These are phyloP conservation scores for Dermolepida albohirtum DNA, from an alignment of 2,888 invertebrate genomes.

Conservation along the genomic window DNA sequence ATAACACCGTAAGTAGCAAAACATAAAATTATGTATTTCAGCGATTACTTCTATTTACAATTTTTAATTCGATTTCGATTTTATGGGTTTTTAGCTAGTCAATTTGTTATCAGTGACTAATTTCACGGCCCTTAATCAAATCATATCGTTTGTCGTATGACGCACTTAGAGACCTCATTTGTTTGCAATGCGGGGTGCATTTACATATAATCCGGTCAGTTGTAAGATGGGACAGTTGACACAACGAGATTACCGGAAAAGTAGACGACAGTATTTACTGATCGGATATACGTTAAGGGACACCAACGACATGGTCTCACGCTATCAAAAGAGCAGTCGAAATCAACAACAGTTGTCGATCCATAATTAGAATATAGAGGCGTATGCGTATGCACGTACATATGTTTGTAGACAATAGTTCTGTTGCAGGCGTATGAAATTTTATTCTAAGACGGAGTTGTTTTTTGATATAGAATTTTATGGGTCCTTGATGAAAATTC, in stretches of 20 bases:
- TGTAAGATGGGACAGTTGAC: slow-evolving; percentile 49
- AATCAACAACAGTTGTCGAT: slow-evolving; percentile 14
- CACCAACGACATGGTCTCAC: slow-evolving; percentile 44
- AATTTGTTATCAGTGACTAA: slow-evolving; percentile 20
- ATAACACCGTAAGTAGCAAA: too few species aligned
- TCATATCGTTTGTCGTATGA: slow-evolving; percentile 44
- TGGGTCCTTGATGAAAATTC: too few species aligned
- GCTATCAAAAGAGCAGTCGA: slow-evolving; percentile 31
- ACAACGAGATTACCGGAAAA: slow-evolving; percentile 56
- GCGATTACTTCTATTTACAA: too few species aligned
- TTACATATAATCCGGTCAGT: slow-evolving; percentile 58
- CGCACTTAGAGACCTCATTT: slow-evolving; percentile 46
- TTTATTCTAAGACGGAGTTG: too few species aligned
- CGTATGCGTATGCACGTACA: too few species aligned
- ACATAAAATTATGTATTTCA: too few species aligned
- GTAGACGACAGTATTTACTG: slow-evolving; percentile 58
- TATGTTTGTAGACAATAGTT: too few species aligned
- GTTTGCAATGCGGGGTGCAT: slow-evolving; percentile 50
- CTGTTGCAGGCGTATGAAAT: too few species aligned
- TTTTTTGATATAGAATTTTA: too few species aligned
- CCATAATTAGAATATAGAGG: slow-evolving; percentile 14
- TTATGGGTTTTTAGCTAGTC: too few species aligned
- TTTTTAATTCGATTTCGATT: too few species aligned
- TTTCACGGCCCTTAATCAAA: slow-evolving; percentile 41
- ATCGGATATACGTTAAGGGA: slow-evolving; percentile 55